Conservation (phyloP, 2,797 vertebrate genomes). For the Lepidocolaptes lacrymiger region DNA sequence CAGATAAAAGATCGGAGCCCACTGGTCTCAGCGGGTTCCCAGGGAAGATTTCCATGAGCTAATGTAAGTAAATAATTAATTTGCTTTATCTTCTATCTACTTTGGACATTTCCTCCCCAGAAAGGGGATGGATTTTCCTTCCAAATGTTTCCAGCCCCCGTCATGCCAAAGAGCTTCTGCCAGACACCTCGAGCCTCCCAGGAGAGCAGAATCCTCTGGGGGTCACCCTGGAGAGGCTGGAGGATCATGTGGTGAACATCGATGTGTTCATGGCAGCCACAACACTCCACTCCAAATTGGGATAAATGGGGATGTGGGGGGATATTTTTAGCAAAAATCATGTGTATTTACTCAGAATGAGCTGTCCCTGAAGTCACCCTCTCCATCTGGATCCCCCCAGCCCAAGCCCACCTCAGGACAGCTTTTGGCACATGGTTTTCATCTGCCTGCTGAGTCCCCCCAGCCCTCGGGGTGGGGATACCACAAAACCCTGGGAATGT, state of each 20-base stretch:
- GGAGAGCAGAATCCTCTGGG: not conserved
- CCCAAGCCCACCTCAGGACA: not conserved
- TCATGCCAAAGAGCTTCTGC: not conserved
- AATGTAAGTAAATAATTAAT: constrained; percentile 30
- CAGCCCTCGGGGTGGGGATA: not conserved
- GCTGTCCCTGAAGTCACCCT: not conserved
- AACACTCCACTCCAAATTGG: rapidly evolving
- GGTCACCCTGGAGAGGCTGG: rapidly evolving
- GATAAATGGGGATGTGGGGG: not conserved
- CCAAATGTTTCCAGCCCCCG: not conserved
- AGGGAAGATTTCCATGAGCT: not conserved
- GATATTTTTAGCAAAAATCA: not conserved
- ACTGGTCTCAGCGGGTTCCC: not conserved
- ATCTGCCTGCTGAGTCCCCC: not conserved
- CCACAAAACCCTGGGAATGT: not conserved
- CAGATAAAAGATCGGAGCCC: constrained; percentile 8
- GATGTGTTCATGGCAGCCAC: not conserved
- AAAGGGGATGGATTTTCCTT: not conserved
- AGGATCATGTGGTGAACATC: rapidly evolving
- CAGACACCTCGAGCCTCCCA: rapidly evolving
- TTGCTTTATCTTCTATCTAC: not conserved
- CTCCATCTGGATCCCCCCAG: not conserved
- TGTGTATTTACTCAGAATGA: not conserved
- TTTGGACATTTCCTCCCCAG: not conserved
- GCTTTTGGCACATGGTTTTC: not conserved